These are phyloP conservation scores for Todiramphus chloris DNA, from an alignment of 2,113 vertebrate genomes.

Conservation along the genomic window DNA sequence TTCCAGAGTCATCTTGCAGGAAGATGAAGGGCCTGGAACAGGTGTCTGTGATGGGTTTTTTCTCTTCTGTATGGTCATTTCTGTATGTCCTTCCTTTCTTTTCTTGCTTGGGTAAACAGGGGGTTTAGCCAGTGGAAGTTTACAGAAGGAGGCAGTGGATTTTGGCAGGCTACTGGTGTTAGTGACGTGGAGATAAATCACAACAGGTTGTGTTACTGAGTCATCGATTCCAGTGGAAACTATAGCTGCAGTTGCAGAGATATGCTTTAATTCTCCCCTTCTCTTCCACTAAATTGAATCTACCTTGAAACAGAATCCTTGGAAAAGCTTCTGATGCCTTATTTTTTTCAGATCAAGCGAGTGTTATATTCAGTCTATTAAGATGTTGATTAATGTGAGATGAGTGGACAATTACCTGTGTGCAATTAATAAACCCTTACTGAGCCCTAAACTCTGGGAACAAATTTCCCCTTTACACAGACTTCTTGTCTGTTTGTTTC, in stretches of 20 bases:
- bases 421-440: background rate
- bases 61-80: background rate
- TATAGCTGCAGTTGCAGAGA: constrained; percentile 15
- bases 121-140: background rate
- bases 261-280: background rate
- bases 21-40: background rate
- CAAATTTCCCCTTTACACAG: background rate
- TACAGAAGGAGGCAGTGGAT: background rate
- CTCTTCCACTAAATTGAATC: background rate
- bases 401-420: background rate
- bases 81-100: background rate
- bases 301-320: background rate
- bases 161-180: constrained; percentile 4
- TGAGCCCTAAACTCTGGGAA: background rate
- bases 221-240: constrained; percentile 47
- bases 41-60: background rate
- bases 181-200: constrained; percentile 5
- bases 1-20: background rate
- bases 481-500: background rate
- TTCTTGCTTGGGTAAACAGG: background rate
- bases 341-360: background rate
- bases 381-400: background rate
- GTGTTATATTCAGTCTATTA: background rate
- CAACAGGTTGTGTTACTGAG: constrained; percentile 44
- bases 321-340: background rate